Conservation (phyloP, 2,797 vertebrate species). For the Coreius guichenoti region DNA sequence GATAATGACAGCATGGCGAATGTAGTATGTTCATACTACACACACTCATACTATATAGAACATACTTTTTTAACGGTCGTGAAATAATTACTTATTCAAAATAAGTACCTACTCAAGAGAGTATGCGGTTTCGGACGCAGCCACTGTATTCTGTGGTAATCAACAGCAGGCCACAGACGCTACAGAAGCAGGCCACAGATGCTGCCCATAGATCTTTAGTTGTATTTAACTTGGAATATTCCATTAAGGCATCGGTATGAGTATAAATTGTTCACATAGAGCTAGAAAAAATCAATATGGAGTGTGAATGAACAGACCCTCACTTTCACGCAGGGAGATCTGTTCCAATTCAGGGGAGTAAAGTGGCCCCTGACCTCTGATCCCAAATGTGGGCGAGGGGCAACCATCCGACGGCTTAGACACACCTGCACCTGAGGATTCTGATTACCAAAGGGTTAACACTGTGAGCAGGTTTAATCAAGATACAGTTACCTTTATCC, state of each 20-base stretch:
- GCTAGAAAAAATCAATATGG: neutral
- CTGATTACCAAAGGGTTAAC: slow-evolving; percentile 67
- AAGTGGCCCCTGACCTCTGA: slow-evolving; percentile 82
- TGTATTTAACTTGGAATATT: neutral
- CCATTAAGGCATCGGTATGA: neutral
- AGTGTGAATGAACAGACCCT: slow-evolving; percentile 84
- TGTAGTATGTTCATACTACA: too few relatives aligned
- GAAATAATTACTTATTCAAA: too few relatives aligned
- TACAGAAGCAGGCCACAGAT: neutral
- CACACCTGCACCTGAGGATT: slow-evolving; percentile 79
- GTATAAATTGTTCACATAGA: neutral
- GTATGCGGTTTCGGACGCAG: too few relatives aligned
- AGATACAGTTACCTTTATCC: neutral
- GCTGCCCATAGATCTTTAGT: neutral
- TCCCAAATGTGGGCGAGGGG: slow-evolving; percentile 82
- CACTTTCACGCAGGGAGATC: slow-evolving; percentile 96
- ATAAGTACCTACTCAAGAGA: too few relatives aligned
- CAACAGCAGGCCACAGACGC: neutral
- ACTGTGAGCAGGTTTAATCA: slow-evolving; percentile 42
- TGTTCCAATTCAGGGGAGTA: slow-evolving; percentile 88
- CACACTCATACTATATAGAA: neutral
- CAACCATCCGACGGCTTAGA: slow-evolving; percentile 81
- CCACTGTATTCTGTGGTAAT: neutral
- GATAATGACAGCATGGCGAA: too few relatives aligned
- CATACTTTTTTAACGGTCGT: neutral